Conservation (phyloP, 2,888 invertebrate species). For the Chaetogeoica ovagalla region DNA sequence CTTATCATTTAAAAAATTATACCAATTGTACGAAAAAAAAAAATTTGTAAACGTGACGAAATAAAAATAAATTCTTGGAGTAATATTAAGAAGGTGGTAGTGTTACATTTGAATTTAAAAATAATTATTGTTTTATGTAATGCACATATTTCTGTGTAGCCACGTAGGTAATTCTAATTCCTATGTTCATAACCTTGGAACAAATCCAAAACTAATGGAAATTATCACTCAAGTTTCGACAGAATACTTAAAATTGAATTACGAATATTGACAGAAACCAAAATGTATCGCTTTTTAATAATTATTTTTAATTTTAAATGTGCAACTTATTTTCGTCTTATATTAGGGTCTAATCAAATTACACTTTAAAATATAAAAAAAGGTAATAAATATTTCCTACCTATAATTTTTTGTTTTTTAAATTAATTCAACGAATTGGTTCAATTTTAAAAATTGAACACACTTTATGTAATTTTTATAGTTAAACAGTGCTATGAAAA, state of each 20-base stretch:
- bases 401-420: background rate
- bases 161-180: conserved; percentile 23
- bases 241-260: conserved; percentile 2
- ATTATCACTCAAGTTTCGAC: conserved; percentile 34
- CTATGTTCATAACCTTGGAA: conserved; percentile 37
- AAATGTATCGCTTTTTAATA: background rate
- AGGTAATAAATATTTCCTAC: background rate
- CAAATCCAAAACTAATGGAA: conserved; percentile 37
- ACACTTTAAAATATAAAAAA: conserved; percentile 9
- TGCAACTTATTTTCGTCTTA: background rate
- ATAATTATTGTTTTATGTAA: conserved; percentile 33
- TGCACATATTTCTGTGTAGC: background rate
- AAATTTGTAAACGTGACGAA: background rate
- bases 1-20: too few relatives aligned
- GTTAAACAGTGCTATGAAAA: too few relatives aligned
- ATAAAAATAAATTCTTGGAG: background rate
- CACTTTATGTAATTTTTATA: too few relatives aligned
- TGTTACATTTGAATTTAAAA: conserved; percentile 28
- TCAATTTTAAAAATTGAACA: conserved; percentile 1
- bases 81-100: background rate
- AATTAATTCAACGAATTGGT: conserved; percentile 2
- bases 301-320: background rate
- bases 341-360: background rate
- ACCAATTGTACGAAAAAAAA: too few relatives aligned
- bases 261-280: background rate